A percentile compares a stretch with the other conserved stretches of the same genome.
Evolutionary conservation across 2,797 vertebrate genomes (phyloP).

Genomic region (Pseudocheirus occidentalis): DNA sequence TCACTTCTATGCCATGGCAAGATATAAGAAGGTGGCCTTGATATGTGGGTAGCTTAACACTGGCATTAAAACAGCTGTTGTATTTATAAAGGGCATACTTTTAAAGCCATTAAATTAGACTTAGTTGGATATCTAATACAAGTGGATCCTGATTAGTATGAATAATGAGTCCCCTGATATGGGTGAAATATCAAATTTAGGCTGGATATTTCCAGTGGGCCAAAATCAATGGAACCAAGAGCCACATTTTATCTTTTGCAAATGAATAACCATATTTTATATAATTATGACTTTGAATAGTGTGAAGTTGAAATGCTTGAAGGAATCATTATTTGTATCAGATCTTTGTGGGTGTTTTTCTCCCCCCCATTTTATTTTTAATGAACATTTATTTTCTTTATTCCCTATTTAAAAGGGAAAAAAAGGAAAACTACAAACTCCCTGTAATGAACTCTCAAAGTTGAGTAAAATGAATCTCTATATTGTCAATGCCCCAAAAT

Average conservation of each 20-base stretch:
- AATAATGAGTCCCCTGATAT: not conserved
- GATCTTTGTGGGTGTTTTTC: not conserved
- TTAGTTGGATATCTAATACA: not conserved
- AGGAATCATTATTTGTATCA: not conserved
- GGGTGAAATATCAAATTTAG: not conserved
- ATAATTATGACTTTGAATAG: not conserved
- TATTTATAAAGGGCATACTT: constrained; percentile 8
- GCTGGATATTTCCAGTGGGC: constrained; percentile 3
- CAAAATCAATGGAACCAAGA: not conserved
- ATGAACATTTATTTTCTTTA: not conserved
- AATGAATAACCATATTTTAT: not conserved
- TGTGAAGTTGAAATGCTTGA: not conserved
- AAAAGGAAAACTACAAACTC: not conserved
- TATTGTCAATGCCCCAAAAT: not conserved
- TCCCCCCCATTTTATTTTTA: not conserved
- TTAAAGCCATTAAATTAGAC: constrained; percentile 24
- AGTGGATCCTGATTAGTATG: constrained; percentile 21
- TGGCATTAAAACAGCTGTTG: not conserved
- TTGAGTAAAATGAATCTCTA: not conserved
- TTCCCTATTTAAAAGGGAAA: not conserved
- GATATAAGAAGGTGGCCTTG: not conserved
- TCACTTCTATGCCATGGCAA: not conserved
- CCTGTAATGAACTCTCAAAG: not conserved
- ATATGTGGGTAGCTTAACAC: not conserved
- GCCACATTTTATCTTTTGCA: not conserved